Evolutionary conservation across 2,797 vertebrate species (phyloP).

Genomic region (Smutsia gigantea): DNA sequence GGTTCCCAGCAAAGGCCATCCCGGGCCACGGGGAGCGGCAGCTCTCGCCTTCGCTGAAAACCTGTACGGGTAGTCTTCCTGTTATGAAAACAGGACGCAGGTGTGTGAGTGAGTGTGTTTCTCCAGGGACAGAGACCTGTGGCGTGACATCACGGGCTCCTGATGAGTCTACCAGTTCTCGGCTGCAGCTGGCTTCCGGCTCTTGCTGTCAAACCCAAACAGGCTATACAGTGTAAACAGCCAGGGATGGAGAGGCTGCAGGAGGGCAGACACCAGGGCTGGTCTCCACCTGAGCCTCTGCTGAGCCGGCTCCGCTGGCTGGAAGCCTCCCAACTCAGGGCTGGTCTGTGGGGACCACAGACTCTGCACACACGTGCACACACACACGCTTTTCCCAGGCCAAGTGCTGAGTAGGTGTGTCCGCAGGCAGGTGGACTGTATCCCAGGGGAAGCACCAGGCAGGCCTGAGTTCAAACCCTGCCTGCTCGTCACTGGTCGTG

Average conservation of each 20-base stretch:
- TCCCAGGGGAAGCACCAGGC: neutral
- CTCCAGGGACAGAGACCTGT: neutral
- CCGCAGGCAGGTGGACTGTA: neutral
- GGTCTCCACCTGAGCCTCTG: no score
- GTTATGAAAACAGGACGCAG: slow-evolving; percentile 64
- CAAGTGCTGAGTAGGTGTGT: neutral
- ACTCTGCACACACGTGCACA: neutral
- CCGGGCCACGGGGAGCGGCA: neutral
- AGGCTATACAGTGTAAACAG: neutral
- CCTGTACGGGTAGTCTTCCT: neutral
- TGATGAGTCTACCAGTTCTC: neutral
- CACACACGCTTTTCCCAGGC: neutral
- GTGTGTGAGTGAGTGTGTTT: neutral
- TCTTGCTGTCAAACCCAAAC: no score
- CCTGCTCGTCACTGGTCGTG: neutral
- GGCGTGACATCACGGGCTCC: neutral
- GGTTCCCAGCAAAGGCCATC: neutral
- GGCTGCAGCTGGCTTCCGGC: no score
- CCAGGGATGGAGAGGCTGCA: no score
- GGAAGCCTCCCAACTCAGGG: neutral
- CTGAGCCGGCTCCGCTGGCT: neutral
- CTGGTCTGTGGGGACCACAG: neutral
- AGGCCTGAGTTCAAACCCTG: neutral
- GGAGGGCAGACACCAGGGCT: neutral
- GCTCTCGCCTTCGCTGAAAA: neutral